Percentiles rank a stretch among this genome's conserved stretches.
These are phyloP conservation scores for Rhabdophis nuchalis DNA, from an alignment of 2,797 vertebrate genomes.

Conservation along the genomic window DNA sequence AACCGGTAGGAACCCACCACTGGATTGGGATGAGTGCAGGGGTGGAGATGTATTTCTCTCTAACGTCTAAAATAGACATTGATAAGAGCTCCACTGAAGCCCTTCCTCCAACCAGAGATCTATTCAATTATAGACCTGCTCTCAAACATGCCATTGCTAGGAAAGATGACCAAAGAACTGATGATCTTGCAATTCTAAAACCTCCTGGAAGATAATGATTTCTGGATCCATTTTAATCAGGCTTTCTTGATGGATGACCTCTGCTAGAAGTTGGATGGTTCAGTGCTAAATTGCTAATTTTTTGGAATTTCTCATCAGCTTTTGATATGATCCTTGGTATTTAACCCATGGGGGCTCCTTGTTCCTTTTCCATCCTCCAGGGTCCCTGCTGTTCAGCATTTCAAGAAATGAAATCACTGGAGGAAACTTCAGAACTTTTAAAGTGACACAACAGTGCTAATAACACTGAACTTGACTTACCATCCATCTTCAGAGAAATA, in stretches of 20 bases:
- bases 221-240: not conserved
- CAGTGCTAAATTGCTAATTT: not conserved
- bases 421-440: not conserved
- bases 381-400: not conserved
- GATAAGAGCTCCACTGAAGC: not conserved
- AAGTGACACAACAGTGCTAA: slow-evolving; percentile 51
- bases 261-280: not conserved
- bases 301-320: not conserved
- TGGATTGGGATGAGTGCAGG: not conserved
- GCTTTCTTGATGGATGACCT: not conserved
- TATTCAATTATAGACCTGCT: not conserved
- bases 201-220: slow-evolving; percentile 33
- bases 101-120: not conserved
- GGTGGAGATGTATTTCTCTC: not conserved
- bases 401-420: not conserved
- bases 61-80: not conserved
- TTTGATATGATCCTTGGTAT: not conserved
- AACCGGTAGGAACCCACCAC: too few species aligned
- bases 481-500: not conserved
- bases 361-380: not conserved
- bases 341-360: not conserved
- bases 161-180: not conserved
- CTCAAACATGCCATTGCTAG: not conserved
- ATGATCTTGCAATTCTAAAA: not conserved
- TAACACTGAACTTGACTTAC: not conserved